Conservation (phyloP, 2,113 vertebrate genomes). For the Brachypteracias leptosomus region DNA sequence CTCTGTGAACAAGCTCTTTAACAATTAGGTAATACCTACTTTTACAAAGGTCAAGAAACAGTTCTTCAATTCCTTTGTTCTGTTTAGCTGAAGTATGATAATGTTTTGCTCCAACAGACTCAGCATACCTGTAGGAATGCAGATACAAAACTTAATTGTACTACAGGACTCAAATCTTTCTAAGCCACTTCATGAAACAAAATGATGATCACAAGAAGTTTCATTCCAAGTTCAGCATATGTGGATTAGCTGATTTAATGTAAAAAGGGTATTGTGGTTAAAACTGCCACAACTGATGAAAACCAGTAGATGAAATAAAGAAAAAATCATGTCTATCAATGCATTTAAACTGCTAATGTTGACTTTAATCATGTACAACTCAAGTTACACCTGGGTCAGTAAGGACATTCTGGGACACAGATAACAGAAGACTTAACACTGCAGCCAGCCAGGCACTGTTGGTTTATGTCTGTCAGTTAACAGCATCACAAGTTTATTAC, state of each 20-base stretch:
- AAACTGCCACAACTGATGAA: background rate
- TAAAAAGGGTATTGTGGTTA: background rate
- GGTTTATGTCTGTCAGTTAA: background rate
- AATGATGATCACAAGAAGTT: background rate
- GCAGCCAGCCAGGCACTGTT: background rate
- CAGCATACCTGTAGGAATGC: slow-evolving; percentile 83
- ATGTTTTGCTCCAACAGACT: slow-evolving; percentile 97
- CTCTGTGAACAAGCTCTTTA: background rate
- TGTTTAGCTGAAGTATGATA: slow-evolving; percentile 98
- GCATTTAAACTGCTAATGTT: background rate
- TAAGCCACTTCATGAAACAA: background rate
- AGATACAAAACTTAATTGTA: background rate
- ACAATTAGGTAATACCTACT: slow-evolving; percentile 74
- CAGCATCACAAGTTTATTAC: slow-evolving; percentile 15
- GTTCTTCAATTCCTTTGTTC: slow-evolving; percentile 98
- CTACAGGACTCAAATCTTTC: background rate
- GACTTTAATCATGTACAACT: background rate
- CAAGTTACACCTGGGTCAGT: background rate
- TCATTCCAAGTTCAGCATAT: background rate
- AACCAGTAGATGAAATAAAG: background rate
- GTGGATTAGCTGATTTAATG: background rate
- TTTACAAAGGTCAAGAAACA: slow-evolving; percentile 99
- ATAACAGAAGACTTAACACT: background rate
- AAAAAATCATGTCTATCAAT: background rate
- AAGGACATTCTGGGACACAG: background rate